Evolutionary conservation across 2,113 vertebrate species (phyloP).

Genomic region (Phasianus colchicus): DNA sequence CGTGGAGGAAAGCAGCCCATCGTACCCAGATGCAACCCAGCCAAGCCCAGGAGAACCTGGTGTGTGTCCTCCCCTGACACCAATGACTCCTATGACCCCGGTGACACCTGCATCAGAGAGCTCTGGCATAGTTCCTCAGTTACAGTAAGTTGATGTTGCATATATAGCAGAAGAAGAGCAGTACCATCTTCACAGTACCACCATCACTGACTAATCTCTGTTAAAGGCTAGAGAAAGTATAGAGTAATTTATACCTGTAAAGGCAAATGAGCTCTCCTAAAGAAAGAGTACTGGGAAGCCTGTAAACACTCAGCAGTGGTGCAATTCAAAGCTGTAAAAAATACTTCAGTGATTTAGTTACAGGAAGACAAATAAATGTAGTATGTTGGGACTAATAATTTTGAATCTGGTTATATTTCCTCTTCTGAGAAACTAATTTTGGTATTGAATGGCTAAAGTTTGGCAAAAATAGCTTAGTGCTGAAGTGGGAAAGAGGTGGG

Average conservation of each 20-base stretch:
- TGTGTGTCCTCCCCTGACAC: conserved; percentile 76
- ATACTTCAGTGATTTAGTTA: not conserved
- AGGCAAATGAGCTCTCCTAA: not conserved
- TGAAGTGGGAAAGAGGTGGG: not conserved
- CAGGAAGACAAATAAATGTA: not conserved
- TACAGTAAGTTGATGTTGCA: conserved; percentile 83
- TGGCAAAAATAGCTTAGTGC: not conserved
- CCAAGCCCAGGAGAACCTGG: conserved; percentile 41
- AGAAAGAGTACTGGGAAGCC: not conserved
- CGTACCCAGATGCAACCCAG: not conserved
- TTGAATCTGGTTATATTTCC: not conserved
- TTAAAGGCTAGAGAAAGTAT: not conserved
- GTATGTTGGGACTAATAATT: not conserved
- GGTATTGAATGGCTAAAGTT: not conserved
- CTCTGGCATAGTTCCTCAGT: conserved; percentile 91
- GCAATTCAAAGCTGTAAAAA: not conserved
- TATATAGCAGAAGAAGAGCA: not conserved
- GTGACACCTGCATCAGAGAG: conserved; percentile 84
- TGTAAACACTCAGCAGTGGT: not conserved
- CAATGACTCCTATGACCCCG: conserved; percentile 89
- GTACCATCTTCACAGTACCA: no score
- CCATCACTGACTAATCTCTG: no score
- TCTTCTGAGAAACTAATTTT: not conserved
- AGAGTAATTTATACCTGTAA: not conserved
- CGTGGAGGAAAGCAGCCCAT: not conserved